Conservation (phyloP, 2,797 vertebrate species). For the Benthosema pterotum region DNA sequence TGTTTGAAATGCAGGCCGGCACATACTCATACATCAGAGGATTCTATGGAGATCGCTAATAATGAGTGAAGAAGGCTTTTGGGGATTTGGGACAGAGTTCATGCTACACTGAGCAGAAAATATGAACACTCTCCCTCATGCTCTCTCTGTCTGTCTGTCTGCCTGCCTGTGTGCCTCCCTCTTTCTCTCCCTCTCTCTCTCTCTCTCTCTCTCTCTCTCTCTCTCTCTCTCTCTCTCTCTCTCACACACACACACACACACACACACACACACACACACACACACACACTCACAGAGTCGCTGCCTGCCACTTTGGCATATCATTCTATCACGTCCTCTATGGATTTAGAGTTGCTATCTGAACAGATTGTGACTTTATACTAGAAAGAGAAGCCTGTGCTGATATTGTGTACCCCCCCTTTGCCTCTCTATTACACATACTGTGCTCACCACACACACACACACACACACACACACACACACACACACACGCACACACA, state of each 20-base stretch:
- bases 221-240: too few relatives aligned
- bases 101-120: slow-evolving; percentile 51
- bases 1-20: too few relatives aligned
- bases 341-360: background rate
- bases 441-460: background rate
- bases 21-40: slow-evolving; percentile 30
- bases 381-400: background rate
- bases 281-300: too few relatives aligned
- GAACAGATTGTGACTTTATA: background rate
- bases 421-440: background rate
- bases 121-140: slow-evolving; percentile 5
- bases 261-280: too few relatives aligned
- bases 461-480: slow-evolving; percentile 1
- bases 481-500: slow-evolving; percentile 13
- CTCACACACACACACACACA: too few relatives aligned
- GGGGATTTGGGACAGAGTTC: slow-evolving; percentile 47
- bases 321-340: background rate
- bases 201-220: too few relatives aligned
- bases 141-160: background rate
- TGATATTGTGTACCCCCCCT: background rate
- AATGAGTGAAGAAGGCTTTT: slow-evolving; percentile 44
- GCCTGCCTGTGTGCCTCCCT: too few relatives aligned
- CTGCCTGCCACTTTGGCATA: too few relatives aligned
- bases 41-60: slow-evolving; percentile 58
- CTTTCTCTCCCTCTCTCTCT: too few relatives aligned